These are phyloP conservation scores for Sphinx pinastri DNA, from an alignment of 2,888 invertebrate species.

Conservation along the genomic window DNA sequence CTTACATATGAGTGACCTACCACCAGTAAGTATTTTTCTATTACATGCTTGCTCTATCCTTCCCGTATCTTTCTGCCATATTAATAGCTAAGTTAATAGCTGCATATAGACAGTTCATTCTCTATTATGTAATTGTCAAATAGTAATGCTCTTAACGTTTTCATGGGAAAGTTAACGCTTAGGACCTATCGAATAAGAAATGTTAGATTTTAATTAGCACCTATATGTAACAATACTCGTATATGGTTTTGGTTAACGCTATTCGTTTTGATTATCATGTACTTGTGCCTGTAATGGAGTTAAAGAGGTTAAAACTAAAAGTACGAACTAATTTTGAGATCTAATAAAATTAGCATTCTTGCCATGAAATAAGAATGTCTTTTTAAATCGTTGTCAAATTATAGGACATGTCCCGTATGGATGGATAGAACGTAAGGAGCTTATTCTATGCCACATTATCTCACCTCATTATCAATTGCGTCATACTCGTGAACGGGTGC, in stretches of 20 bases:
- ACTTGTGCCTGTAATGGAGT: background rate
- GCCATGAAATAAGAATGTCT: background rate
- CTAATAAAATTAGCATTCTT: background rate
- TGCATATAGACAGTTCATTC: too few species aligned
- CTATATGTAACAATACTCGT: background rate
- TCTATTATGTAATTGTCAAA: too few species aligned
- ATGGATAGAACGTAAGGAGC: background rate
- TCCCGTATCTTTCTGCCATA: too few species aligned
- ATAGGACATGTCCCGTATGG: too few species aligned
- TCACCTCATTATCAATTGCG: too few species aligned
- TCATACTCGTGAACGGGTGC: too few species aligned
- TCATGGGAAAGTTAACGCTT: background rate
- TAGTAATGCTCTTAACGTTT: too few species aligned
- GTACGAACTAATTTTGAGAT: background rate
- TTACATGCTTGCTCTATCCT: too few species aligned
- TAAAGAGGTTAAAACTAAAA: background rate
- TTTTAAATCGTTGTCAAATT: background rate
- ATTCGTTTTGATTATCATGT: constrained; percentile 3
- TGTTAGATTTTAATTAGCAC: background rate
- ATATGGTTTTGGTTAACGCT: constrained; percentile 1
- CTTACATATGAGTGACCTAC: too few species aligned
- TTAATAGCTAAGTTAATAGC: too few species aligned
- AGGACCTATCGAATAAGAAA: background rate
- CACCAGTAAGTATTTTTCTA: too few species aligned
- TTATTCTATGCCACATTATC: too few species aligned